Base-by-base conservation (phyloP, 2,888 invertebrate genomes). In the Synergus gifuensis region DNA sequence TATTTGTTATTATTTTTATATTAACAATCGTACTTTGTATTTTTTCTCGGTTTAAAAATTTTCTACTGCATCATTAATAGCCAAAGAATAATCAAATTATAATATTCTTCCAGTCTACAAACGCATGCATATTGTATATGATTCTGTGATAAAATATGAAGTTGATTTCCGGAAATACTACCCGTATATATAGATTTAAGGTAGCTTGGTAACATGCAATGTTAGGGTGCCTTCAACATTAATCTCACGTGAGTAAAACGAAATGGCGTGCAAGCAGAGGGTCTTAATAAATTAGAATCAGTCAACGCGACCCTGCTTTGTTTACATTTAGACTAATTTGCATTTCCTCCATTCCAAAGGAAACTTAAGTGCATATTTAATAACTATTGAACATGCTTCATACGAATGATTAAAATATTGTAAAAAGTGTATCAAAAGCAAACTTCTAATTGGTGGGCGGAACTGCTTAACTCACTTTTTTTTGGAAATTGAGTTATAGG, bases 401-500 rank as follows among this genome's bases (percentile, higher is more conserved):
- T 54, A 40, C 73, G 58, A 40, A 5, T 54, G n/a, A 36, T 7
- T 36, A 54, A 40, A 54, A 18, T 46, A 46, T 40, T 42, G 11
- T 18, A 4, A 63, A 66, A 63, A 42, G 1, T 66, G 18, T 66
- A 11, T 66, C 3, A 54, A 73, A 28, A 4, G 7, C 28, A 28
- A 62, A 14, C 11, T 62, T 62, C 62, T 11, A 62, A 62, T 62
- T 28, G 62, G 12, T 12, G 36, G 28, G 22, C 46, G 46, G 69
- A 49, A 69, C 69, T 69, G 49, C 69, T 49, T n/a, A 54, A 73
- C 73, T 73, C 54, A 73, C 73, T 73, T 49, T 54, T 73, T 54
- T 73, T 73, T 1, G n/a, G 36, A 54, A 73, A 73, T 28, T 36
- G 36, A 73, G 28, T 73, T 73, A 73, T n/a, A 4, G 28, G 54